Evolutionary conservation across 2,113 vertebrate species (phyloP).

Genomic region (Passer montanus): DNA sequence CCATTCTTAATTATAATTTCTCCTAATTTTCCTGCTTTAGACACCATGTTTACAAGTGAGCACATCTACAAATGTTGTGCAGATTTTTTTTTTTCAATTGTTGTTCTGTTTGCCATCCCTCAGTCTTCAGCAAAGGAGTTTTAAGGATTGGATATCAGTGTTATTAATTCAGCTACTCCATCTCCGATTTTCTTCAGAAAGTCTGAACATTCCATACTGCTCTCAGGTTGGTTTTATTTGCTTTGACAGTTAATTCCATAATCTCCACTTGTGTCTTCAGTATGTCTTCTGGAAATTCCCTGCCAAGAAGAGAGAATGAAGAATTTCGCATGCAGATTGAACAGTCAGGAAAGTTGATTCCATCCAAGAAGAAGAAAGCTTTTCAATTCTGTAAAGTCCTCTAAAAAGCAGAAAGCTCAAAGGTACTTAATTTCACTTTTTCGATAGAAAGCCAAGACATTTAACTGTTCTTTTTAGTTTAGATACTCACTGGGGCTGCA

Average conservation of each 20-base stretch:
- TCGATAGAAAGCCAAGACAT: neutral
- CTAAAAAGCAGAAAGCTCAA: neutral
- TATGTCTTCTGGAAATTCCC: neutral
- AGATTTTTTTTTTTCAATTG: neutral
- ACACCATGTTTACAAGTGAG: neutral
- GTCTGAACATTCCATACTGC: neutral
- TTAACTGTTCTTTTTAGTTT: neutral
- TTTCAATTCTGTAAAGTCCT: neutral
- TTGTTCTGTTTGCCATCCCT: neutral
- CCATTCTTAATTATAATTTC: neutral
- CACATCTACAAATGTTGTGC: neutral
- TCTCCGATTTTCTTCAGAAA: neutral
- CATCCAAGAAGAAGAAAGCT: neutral
- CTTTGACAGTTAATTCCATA: neutral
- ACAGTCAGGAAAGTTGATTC: neutral
- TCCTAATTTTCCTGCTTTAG: neutral
- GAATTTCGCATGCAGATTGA: neutral
- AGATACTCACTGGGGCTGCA: neutral
- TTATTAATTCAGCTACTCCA: neutral
- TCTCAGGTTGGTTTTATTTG: neutral
- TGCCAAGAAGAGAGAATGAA: neutral
- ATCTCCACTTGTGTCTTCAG: neutral
- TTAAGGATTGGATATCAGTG: neutral
- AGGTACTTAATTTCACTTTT: neutral
- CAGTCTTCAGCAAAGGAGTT: neutral